These are phyloP conservation scores for Tetragonula clypearis DNA, from an alignment of 1,140 invertebrate genomes.

Conservation along the genomic window DNA sequence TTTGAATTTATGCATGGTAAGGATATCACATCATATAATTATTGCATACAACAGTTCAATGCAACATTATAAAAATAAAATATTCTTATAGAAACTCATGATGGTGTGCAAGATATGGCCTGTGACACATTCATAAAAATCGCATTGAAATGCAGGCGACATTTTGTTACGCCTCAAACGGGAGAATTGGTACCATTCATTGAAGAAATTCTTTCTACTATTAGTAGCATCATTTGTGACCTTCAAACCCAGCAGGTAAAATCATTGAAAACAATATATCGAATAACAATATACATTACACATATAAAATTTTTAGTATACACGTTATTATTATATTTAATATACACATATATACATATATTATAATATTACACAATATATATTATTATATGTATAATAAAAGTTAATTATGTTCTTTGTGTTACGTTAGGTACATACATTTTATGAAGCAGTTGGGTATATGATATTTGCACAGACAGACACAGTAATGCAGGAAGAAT, in stretches of 20 bases:
- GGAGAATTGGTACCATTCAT: constrained; percentile 99
- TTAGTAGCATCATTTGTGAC: constrained; percentile 99
- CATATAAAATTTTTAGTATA: no score
- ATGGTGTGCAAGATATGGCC: constrained; percentile 99
- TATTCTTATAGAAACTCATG: constrained; percentile 93
- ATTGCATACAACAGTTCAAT: neutral
- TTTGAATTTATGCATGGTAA: constrained; percentile 99
- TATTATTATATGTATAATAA: no score
- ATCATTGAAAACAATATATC: neutral
- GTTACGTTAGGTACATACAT: constrained; percentile 94
- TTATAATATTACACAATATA: neutral
- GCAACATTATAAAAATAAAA: neutral
- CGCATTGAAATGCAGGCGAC: constrained; percentile 98
- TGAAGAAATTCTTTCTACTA: constrained; percentile 98
- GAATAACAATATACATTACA: neutral
- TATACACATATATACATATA: no score
- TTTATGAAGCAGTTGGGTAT: constrained; percentile 99
- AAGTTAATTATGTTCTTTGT: no score
- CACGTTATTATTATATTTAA: no score
- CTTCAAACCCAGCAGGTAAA: constrained; percentile 96
- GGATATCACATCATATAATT: constrained; percentile 38
- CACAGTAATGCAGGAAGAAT: constrained; percentile 92
- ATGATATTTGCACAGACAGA: constrained; percentile 99
- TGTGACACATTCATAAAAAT: constrained; percentile 99
- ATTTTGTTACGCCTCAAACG: constrained; percentile 98